Evolutionary conservation across 37 sponge, comb jelly and placozoan species (phyloP).

Genomic region (Lycopodina hypogea): DNA sequence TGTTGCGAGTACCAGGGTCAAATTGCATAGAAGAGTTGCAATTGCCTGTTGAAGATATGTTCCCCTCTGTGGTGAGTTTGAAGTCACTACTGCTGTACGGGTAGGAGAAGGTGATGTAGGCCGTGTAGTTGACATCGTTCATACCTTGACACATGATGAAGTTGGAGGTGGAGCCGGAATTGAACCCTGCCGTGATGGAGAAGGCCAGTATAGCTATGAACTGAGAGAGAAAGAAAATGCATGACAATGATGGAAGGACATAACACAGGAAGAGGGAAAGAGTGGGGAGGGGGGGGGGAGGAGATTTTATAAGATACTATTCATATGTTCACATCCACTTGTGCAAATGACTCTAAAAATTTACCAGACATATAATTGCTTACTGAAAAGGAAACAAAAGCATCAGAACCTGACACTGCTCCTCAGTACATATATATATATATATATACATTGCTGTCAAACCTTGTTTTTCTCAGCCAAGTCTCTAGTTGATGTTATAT

Average conservation of each 20-base stretch:
- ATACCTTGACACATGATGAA: not conserved
- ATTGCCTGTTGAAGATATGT: not conserved
- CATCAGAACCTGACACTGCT: too few species aligned
- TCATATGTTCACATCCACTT: too few species aligned
- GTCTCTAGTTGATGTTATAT: too few species aligned
- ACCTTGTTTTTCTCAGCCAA: too few species aligned
- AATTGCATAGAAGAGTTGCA: not conserved
- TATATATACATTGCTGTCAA: too few species aligned
- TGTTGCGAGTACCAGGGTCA: not conserved
- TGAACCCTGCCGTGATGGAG: conserved; percentile 61
- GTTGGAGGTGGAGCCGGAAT: not conserved
- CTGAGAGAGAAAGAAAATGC: conserved; percentile 14
- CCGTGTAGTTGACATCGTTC: not conserved
- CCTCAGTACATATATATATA: too few species aligned
- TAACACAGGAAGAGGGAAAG: conserved; percentile 4
- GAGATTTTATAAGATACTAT: too few species aligned
- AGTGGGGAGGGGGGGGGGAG: not conserved
- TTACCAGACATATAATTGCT: too few species aligned
- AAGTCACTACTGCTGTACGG: conserved; percentile 1
- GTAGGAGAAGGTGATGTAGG: conserved; percentile 19
- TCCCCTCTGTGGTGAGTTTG: not conserved
- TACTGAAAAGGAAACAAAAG: too few species aligned
- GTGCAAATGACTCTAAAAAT: too few species aligned
- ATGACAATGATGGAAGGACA: not conserved
- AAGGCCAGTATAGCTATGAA: conserved; percentile 62